Base-by-base conservation (phyloP, 2,113 vertebrate species). In the Cettia cetti region DNA sequence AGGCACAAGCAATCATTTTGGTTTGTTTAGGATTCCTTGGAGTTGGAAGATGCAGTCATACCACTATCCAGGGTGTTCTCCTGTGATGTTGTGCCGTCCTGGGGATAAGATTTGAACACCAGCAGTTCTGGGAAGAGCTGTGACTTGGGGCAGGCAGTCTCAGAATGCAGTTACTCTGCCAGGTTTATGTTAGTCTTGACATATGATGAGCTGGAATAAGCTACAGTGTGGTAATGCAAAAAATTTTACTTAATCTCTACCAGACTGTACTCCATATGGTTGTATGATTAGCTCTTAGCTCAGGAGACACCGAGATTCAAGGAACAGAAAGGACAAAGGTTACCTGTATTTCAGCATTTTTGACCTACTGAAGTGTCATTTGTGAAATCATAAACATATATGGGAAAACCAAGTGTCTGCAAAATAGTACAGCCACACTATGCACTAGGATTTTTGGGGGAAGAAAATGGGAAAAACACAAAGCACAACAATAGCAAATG, bases 111-210 rank as follows among this genome's bases (percentile, higher is more conserved):
- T 45, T n/a, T 68, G 72, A 75, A 74, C 2, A 6, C 40, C 35
- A 84, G 88, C 69, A 70, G 49, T 75, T 93, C 45, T 90, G 71
- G 87, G 64, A 95, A 68, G 88, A 93, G 82, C 68, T 86, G 90
- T 53, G 42, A 89, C 49, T 93, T 64, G 57, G 82, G 92, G 65
- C 71, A 93, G 64, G 68, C 94, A 92, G 80, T 76, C 54, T 89
- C 72, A 92, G 90, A 92, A 93, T 90, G 76, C 80, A 75, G 80
- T 90, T 83, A 61, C 26, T 81, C n/a, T 93, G 92, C 95, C 94
- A 96, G 93, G 40, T 84, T 97, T 95, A 90, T 92, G 92, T 89
- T 96, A 86, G 71, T 95, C 82, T 95, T 96, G 81, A 96, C 92
- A 90, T 95, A 78, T 54, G 93, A 94, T 90, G 94, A 92, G 85